Evolutionary conservation across 23 tunicate genomes (phyloP), one percentile per base, ranked within the genome.

Genomic region (Halocynthia roretzi): DNA sequence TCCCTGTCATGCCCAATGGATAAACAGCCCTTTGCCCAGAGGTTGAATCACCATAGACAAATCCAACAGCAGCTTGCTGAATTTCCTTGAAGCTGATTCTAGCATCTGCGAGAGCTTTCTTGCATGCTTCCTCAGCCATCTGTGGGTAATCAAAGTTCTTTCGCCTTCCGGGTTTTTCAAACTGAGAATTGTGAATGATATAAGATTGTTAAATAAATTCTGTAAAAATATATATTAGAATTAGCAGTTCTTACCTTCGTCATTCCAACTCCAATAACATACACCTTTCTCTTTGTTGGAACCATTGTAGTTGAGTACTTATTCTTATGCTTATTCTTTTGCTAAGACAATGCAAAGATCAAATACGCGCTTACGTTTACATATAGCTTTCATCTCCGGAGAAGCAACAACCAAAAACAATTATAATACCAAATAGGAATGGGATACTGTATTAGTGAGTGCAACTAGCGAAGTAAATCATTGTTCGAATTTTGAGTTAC

Each of bases 231-330:
- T 1, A 14, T 56, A 14, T 14, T 58, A 56, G 15, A 14, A 58
- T 58, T 58, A 58, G 4, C 63, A 58, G 15, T 14, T n/a, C 15
- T 60, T 63, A 91, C 97, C 81, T 95, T 95, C 51, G 99, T 95
- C 99, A 95, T 95, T 65, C 99, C 99, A 72, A 95, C 99, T 6
- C 99, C 99, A 67, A 95, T 86, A 9, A 95, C 99, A 75, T 88
- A 95, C 48, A 85, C 96, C 78, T 95, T 95, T 87, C 97, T 84
- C 68, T 56, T 56, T 18, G 49, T 62, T 50, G 88, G 56, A 20
- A 75, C 67, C 87, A 83, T 83, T 9, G 23, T 71, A 17, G 44
- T 31, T 4, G 44, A 31, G 44, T 31, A 31, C 44, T 31, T 31
- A 31, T 31, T 31, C 44, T 31, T 31, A 31, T 31, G 44, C 44